Conservation (phyloP, 2,797 vertebrate genomes). For the Protosalanx chinensis region DNA sequence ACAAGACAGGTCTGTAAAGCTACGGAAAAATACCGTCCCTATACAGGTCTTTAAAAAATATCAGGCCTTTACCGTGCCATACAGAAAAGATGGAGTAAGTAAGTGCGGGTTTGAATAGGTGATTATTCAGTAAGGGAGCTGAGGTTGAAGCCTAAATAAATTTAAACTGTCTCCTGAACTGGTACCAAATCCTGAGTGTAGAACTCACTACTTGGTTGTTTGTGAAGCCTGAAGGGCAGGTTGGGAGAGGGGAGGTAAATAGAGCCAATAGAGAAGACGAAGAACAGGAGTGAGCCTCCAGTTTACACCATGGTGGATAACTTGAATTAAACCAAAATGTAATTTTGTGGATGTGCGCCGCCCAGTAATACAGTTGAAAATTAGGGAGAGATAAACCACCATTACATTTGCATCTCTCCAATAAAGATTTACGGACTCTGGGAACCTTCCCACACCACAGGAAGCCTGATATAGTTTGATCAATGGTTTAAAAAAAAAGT, state of each 20-base stretch:
- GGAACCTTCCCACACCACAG: constrained; percentile 9
- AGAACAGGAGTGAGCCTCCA: background rate
- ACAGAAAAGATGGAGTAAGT: too few species aligned
- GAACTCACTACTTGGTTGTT: too few species aligned
- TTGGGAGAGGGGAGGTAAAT: too few species aligned
- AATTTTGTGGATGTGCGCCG: constrained; percentile 6
- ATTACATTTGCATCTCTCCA: constrained; percentile 15
- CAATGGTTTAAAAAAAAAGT: too few species aligned
- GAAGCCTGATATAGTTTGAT: constrained; percentile 2
- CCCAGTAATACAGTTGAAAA: constrained; percentile 13
- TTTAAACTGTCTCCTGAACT: too few species aligned
- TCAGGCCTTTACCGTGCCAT: background rate
- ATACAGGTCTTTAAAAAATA: background rate
- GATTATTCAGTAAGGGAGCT: too few species aligned
- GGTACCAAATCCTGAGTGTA: too few species aligned
- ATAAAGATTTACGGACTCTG: constrained; percentile 1
- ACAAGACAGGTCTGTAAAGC: background rate
- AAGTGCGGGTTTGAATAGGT: too few species aligned
- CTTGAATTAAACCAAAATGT: background rate
- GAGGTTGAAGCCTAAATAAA: too few species aligned
- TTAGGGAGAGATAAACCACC: background rate
- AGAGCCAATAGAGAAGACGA: background rate
- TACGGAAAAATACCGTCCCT: background rate
- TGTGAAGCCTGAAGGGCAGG: too few species aligned
- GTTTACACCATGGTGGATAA: background rate